Percentiles rank a stretch among this genome's conserved stretches.
Evolutionary conservation across 2,888 invertebrate genomes (phyloP).

Genomic region (Hylaea fasciaria): DNA sequence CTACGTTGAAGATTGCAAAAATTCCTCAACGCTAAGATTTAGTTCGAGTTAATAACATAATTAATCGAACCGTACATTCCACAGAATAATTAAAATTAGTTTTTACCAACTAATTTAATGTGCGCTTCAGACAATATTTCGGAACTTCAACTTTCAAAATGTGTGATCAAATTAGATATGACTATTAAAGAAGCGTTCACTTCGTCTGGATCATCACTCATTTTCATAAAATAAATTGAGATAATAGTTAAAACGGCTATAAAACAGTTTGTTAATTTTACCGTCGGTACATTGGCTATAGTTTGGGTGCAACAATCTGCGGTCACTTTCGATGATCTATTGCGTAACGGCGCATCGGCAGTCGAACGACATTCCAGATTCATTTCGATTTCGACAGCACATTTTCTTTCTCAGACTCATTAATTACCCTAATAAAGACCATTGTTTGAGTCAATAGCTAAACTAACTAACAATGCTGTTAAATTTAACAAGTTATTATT

Average conservation of each 20-base stretch:
- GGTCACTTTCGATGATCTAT: constrained; percentile 70
- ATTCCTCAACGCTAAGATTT: too few relatives aligned
- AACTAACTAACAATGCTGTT: too few relatives aligned
- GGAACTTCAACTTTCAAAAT: constrained; percentile 23
- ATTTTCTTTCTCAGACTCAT: too few relatives aligned
- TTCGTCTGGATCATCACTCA: constrained; percentile 9
- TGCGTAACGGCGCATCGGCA: constrained; percentile 60
- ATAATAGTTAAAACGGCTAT: constrained; percentile 13
- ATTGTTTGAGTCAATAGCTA: too few relatives aligned
- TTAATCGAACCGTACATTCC: too few relatives aligned
- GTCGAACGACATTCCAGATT: too few relatives aligned
- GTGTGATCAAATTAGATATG: constrained; percentile 17
- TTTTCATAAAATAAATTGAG: constrained; percentile 1
- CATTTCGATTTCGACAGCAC: constrained; percentile 41
- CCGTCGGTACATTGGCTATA: constrained; percentile 54
- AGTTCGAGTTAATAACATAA: too few relatives aligned
- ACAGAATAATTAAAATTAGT: constrained; percentile 9
- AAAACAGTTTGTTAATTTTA: constrained; percentile 38
- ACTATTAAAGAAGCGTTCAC: constrained; percentile 13
- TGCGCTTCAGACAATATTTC: constrained; percentile 11
- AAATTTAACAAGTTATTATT: too few relatives aligned
- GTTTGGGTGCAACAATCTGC: constrained; percentile 45
- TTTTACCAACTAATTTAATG: not conserved
- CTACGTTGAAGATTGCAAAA: too few relatives aligned
- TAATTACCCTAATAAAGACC: too few relatives aligned